phyloP scores from a whole-genome alignment of 2,888 invertebrate genomes.

The Monoplex corrugatus region DNA sequence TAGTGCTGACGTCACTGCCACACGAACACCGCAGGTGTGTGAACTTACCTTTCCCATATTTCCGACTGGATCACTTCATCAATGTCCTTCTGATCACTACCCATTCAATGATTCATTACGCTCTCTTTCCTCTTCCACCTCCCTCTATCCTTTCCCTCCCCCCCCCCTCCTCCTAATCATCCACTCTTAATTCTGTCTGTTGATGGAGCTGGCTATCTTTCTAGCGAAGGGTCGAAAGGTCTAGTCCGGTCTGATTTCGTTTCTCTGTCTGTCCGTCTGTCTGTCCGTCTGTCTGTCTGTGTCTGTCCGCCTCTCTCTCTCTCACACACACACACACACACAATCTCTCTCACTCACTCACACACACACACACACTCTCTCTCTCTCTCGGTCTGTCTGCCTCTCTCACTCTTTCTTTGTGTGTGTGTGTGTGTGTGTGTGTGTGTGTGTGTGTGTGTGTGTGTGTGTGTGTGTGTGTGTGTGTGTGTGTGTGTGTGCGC shows the following conservation, averaged over 20 bases:
- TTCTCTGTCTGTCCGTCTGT: neutral
- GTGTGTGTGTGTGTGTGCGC: neutral
- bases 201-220: neutral
- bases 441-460: slow-evolving; percentile 29
- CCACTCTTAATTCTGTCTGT: neutral
- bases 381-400: neutral
- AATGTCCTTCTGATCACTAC: too few species aligned
- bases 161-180: neutral
- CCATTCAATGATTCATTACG: too few species aligned
- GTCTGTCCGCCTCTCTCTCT: neutral
- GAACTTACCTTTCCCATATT: too few species aligned
- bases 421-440: slow-evolving; percentile 24
- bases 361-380: too few species aligned
- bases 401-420: neutral
- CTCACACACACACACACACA: neutral
- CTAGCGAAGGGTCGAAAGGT: too few species aligned
- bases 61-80: too few species aligned
- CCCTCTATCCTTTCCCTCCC: neutral
- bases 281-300: neutral
- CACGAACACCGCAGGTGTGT: too few species aligned
- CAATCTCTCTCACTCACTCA: neutral
- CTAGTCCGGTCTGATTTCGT: too few species aligned
- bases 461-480: neutral
- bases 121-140: too few species aligned
- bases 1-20: too few species aligned